Evolutionary conservation across 2,797 vertebrate genomes (phyloP).

Genomic region (Tarsius wallacei): DNA sequence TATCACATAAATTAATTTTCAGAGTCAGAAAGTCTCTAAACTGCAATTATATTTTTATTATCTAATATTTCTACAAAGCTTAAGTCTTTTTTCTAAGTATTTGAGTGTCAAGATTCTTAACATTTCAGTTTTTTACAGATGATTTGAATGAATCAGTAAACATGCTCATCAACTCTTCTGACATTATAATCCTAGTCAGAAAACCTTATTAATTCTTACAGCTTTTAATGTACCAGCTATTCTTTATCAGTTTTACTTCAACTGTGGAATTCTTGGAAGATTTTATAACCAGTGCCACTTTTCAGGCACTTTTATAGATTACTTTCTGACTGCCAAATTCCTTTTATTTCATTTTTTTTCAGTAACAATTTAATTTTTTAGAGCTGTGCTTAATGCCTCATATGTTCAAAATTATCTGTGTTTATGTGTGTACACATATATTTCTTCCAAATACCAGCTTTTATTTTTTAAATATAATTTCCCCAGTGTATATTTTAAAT

Average conservation of each 20-base stretch:
- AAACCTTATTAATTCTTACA: slow-evolving; percentile 56
- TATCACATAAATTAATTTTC: slow-evolving; percentile 31
- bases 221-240: slow-evolving; percentile 1
- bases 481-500: neutral
- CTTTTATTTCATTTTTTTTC: neutral
- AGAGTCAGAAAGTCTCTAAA: neutral
- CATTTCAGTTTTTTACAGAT: slow-evolving; percentile 1
- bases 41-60: slow-evolving; percentile 48
- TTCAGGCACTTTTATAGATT: neutral
- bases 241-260: slow-evolving; percentile 60
- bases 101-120: neutral
- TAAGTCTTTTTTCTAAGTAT: neutral
- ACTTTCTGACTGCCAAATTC: neutral
- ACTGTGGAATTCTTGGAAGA: slow-evolving; percentile 16
- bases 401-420: neutral
- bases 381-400: slow-evolving; percentile 27
- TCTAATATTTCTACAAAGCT: slow-evolving; percentile 33
- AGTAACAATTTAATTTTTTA: slow-evolving; percentile 39
- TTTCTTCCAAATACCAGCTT: slow-evolving; percentile 31
- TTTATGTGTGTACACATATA: neutral
- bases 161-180: neutral
- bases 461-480: slow-evolving; percentile 58
- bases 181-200: neutral
- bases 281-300: neutral
- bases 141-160: slow-evolving; percentile 37